phyloP scores from a whole-genome alignment of 2,797 vertebrate genomes.

The Syngnathus acus region DNA sequence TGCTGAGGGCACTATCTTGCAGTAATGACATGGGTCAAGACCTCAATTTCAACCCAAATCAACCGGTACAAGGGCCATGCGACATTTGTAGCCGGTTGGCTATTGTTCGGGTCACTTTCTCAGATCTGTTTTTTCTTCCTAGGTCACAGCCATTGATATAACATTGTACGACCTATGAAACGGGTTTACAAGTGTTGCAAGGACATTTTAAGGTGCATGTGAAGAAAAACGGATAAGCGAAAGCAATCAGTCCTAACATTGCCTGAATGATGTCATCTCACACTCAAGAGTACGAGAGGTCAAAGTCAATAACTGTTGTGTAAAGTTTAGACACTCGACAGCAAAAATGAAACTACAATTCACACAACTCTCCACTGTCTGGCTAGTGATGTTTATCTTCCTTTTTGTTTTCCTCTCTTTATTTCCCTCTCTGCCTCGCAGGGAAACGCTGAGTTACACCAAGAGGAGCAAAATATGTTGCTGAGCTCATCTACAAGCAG shows the following conservation, averaged over 20 bases:
- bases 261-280: constrained; percentile 17
- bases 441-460: constrained; percentile 71
- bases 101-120: constrained; percentile 44
- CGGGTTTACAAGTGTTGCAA: constrained; percentile 33
- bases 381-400: constrained; percentile 27
- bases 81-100: constrained; percentile 31
- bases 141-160: constrained; percentile 34
- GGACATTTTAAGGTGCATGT: constrained; percentile 28
- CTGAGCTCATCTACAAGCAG: constrained; percentile 48
- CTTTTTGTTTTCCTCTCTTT: constrained; percentile 38
- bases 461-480: constrained; percentile 34
- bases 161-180: constrained; percentile 44
- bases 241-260: constrained; percentile 14
- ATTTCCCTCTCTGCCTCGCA: constrained; percentile 54
- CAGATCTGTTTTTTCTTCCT: constrained; percentile 31
- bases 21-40: constrained; percentile 45
- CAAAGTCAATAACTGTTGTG: constrained; percentile 26
- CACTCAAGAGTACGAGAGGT: constrained; percentile 35
- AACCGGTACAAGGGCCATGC: constrained; percentile 35
- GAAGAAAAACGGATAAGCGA: constrained; percentile 22
- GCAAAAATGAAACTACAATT: constrained; percentile 10
- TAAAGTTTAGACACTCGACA: constrained; percentile 48
- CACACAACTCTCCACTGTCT: constrained; percentile 12
- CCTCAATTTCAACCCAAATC: constrained; percentile 60
- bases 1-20: constrained; percentile 21